Percentiles rank a stretch among this genome's conserved stretches.
These are phyloP conservation scores for Dendrocopos noguchii DNA, from an alignment of 2,113 vertebrate species.

Conservation along the genomic window DNA sequence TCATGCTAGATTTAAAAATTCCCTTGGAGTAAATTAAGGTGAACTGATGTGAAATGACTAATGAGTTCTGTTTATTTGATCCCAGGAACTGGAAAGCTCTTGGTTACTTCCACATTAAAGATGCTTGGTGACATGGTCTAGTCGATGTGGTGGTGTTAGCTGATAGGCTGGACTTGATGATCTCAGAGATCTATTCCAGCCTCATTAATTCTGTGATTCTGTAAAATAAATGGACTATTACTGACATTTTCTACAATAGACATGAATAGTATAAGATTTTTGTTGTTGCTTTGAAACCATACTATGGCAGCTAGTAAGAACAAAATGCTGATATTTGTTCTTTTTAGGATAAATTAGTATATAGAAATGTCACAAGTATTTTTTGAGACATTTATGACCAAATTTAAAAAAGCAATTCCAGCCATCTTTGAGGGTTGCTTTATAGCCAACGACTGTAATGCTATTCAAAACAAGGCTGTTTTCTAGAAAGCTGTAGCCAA, in stretches of 20 bases:
- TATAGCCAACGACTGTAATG: neutral
- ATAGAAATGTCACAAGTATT: neutral
- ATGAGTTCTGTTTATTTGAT: no score
- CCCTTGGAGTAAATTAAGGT: no score
- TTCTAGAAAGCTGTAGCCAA: neutral
- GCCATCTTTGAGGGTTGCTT: neutral
- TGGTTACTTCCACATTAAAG: no score
- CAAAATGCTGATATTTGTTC: neutral
- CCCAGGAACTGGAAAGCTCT: no score
- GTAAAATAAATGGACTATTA: neutral
- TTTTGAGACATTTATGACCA: neutral
- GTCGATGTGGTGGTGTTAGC: no score
- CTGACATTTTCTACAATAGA: neutral
- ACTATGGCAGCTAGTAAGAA: neutral
- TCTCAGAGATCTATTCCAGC: no score
- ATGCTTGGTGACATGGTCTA: no score
- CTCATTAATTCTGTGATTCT: no score
- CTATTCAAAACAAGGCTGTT: neutral
- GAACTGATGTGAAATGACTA: no score
- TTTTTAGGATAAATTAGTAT: neutral
- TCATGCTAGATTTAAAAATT: no score
- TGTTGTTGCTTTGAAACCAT: neutral
- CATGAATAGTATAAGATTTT: neutral
- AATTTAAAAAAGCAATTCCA: neutral
- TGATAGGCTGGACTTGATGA: no score